These are phyloP conservation scores for Apeira syringaria DNA, from an alignment of 2,888 invertebrate genomes.

Conservation along the genomic window DNA sequence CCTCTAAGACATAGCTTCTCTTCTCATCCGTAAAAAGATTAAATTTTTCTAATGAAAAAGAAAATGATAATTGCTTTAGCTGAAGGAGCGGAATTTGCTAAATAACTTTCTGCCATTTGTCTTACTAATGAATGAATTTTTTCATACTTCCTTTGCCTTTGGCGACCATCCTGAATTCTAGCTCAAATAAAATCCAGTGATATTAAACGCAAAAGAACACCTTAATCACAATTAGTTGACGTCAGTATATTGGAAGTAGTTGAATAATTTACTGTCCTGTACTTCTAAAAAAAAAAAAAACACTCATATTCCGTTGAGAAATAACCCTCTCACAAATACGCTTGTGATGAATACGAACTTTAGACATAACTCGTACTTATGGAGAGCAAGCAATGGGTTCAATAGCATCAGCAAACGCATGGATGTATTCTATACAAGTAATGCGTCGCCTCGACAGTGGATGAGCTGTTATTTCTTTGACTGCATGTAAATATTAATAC, in stretches of 20 bases:
- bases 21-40: slow-evolving; percentile 66
- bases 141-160: slow-evolving; percentile 33
- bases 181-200: slow-evolving; percentile 25
- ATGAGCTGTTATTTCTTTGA: too few relatives aligned
- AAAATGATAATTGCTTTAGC: slow-evolving; percentile 69
- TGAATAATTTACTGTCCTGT: neutral
- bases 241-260: neutral
- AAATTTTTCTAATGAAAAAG: slow-evolving; percentile 78
- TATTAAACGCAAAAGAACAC: slow-evolving; percentile 20
- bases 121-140: slow-evolving; percentile 59
- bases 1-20: slow-evolving; percentile 58
- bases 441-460: too few relatives aligned
- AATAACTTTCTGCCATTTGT: slow-evolving; percentile 67
- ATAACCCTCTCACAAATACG: too few relatives aligned
- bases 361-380: too few relatives aligned
- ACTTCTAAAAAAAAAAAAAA: too few relatives aligned
- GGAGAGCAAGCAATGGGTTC: too few relatives aligned
- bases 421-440: too few relatives aligned
- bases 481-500: too few relatives aligned
- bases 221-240: slow-evolving; percentile 12
- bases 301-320: too few relatives aligned
- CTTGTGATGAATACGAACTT: too few relatives aligned
- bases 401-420: too few relatives aligned
- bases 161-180: slow-evolving; percentile 25
- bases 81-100: slow-evolving; percentile 60